Evolutionary conservation across 2,113 vertebrate genomes (phyloP), one percentile per base, ranked within the genome.

Genomic region (Seriola dumerili): DNA sequence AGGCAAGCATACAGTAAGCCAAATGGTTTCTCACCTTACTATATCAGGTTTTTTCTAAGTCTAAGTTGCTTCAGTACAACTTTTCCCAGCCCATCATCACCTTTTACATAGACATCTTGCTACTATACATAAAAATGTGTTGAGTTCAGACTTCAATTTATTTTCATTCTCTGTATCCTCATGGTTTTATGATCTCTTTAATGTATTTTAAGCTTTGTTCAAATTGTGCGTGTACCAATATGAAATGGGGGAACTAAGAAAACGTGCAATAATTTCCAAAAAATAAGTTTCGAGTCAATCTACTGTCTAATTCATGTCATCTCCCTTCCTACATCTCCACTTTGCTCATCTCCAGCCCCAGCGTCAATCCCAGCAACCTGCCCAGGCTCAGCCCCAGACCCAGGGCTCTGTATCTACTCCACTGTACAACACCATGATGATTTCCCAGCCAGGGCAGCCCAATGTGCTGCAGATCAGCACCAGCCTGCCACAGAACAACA

Each of bases 341-440:
- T 40, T 64, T 76, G 29, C 46, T 3, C 1, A 19, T 61, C 50
- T 73, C 2, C 32, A 90, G 85, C 70, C 88, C 23, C 94, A 93
- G 34, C 87, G 81, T 58, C 94, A 92, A 81, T 69, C 80, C 23
- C 91, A 90, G 62, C 90, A 89, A 14, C 52, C 89, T 10, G 46
- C 81, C 5, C 94, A 93, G 72, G 85, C 96, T 11, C 96, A 96
- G 88, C 92, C 86, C 3, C 92, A 93, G 57, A 74, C 95, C 6
- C 96, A 96, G 79, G 94, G 95, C 58, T 89, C 96, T 0, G 95
- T 97, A 0, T 86, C 96, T 0, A 88, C 96, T 76, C 96, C 97
- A 0, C 91, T 99, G 11, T 99, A 98, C 90, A 99, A 98, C 94
- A 98, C 98, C 62, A 98, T 99, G 97, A 98, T 99, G 94, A 98